A percentile compares a stretch with the other conserved stretches of the same genome.
These are phyloP conservation scores for Cremastinae sp. DNA, from an alignment of 2,888 invertebrate genomes.

Conservation along the genomic window DNA sequence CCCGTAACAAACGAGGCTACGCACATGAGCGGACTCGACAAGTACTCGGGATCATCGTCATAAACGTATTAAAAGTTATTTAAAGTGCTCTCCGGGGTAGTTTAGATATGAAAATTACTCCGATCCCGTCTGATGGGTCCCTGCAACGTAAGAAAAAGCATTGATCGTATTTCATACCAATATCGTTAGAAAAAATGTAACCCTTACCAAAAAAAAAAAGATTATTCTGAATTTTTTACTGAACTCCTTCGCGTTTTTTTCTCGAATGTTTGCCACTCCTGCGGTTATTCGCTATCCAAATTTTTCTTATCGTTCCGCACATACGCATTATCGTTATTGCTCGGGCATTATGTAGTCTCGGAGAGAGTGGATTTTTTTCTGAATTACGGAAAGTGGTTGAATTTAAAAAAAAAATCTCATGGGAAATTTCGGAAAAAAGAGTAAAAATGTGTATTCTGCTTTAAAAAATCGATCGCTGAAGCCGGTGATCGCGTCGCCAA, in stretches of 20 bases:
- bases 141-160: not conserved
- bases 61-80: constrained; percentile 1
- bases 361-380: not conserved
- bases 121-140: not conserved
- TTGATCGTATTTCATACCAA: not conserved
- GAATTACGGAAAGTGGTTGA: too few relatives aligned
- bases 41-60: not conserved
- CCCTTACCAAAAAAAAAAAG: not conserved
- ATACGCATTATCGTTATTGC: not conserved
- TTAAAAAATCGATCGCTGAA: too few relatives aligned
- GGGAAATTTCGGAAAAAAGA: too few relatives aligned
- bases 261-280: not conserved
- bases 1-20: too few relatives aligned
- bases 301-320: not conserved
- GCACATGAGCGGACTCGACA: too few relatives aligned
- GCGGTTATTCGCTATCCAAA: too few relatives aligned
- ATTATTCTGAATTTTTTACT: not conserved
- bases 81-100: not conserved
- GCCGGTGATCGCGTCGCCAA: too few relatives aligned
- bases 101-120: constrained; percentile 5
- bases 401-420: too few relatives aligned
- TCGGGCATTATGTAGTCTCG: not conserved
- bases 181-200: not conserved
- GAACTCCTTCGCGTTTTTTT: not conserved
- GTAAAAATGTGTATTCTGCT: too few relatives aligned